Base-by-base conservation (phyloP, 2,888 invertebrate genomes). In the Luperina testacea region DNA sequence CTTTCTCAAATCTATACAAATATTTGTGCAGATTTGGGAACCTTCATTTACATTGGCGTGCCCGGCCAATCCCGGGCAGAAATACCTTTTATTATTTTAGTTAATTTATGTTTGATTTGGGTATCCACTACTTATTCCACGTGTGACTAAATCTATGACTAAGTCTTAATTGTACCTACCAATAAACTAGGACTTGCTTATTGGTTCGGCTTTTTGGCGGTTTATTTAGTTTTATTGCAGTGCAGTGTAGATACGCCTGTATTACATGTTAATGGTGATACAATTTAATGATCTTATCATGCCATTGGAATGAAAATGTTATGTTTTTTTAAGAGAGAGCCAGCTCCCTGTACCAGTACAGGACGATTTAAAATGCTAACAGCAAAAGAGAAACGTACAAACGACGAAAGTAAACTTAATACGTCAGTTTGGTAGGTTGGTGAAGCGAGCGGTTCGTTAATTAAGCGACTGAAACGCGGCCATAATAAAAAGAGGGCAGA, bases 401-500 rank as follows among this genome's bases (percentile, higher is more conserved):
- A 78, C 77, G 70, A 80, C 70, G 70, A 74, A 75, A 76, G 80
- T 78, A 86, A 88, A 86, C 80, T 76, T 88, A 80, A 78, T 81
- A 81, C 81, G 75, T 75, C 71, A 82, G 85, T 88, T 88, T 83
- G 80, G 85, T 82, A 83, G 84, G 89, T 89, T 89, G 87, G 89
- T 87, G 89, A 90, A 91, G 91, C 90, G 89, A 90, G 89, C 86
- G 89, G 90, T 91, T 89, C 90, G 91, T 92, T 93, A 93, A 93
- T 93, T 93, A 93, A 93, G 91, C 91, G 90, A 88, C 90, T 90
- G 90, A 93, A 92, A 91, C 90, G 90, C 87, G 89, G 90, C 89
- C 87, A 90, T 92, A 91, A 93, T 93, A 93, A 94, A 93, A 94
- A 93, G 91, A 92, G 91, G 89, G 89, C 82, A 92, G 92, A 94